Base-by-base conservation (phyloP, 1,140 invertebrate species). In the Oedothorax gibbosus region DNA sequence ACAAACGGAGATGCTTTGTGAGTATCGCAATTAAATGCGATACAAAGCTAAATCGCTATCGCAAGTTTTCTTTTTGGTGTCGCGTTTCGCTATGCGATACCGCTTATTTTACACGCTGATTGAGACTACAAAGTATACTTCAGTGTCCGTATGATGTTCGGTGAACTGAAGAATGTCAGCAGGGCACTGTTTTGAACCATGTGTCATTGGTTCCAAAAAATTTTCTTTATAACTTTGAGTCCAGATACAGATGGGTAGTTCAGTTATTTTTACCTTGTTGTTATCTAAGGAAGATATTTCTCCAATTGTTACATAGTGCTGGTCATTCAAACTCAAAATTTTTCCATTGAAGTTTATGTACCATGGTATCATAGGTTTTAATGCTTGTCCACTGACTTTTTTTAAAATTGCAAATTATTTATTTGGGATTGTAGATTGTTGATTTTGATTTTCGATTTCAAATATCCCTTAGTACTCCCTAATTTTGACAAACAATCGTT, bases 221-320 rank as follows among this genome's bases (percentile, higher is more conserved):
- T 93, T 93, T 91, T 99, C 98, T 90, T 99, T 99, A 89, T 99
- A 99, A 66, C 92, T 92, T 90, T 99, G 96, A 0, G 98, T 99
- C 98, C 98, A 99, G 0, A 92, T 93, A 35, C 96, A 94, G 56
- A 99, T 90, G 0, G 99, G 99, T 65, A 99, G 91, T 91, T 99
- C 99, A 0, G 96, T 98, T 77, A 99, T 99, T 92, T 99, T 98
- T 0, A 99, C 89, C 87, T 95, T 95, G 21, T 94, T 93, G n/a
- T 93, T 92, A 10, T n/a, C n/a, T 66, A 98, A 90, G 21, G 98
- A 92, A 68, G 95, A 92, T 8, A 98, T 92, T 91, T 98, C 97
- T 20, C 98, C 98, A 88, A 93, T 93, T 62, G 94, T 92, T 0
- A 97, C 92, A 89, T 94, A 98, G 86, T 95, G 93, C 71, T 95